Percentiles rank a stretch among this genome's conserved stretches.
Evolutionary conservation across 35 echinoderm and acorn worm genomes (phyloP).

Genomic region (Holothuria glaberrima): DNA sequence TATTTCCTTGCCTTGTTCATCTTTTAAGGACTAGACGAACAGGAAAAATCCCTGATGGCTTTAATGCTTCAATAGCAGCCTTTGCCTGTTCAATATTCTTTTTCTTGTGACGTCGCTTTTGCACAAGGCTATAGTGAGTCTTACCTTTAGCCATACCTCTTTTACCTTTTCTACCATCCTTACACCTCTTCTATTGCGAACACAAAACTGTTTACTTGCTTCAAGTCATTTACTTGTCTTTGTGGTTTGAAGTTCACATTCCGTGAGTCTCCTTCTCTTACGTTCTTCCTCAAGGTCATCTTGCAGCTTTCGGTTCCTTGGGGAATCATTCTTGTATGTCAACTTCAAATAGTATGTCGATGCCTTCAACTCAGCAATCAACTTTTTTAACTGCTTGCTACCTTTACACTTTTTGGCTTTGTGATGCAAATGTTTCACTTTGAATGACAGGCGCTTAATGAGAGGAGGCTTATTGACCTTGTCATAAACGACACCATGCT

Average conservation of each 20-base stretch:
- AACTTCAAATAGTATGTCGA: neutral
- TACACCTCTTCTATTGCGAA: no score
- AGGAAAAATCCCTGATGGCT: neutral
- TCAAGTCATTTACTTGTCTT: neutral
- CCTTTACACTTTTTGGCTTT: neutral
- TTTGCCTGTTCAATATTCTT: neutral
- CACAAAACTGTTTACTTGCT: no score
- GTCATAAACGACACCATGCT: no score
- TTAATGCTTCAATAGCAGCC: neutral
- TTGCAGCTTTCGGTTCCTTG: neutral
- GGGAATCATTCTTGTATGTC: neutral
- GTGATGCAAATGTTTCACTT: neutral
- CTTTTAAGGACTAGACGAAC: neutral
- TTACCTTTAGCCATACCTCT: neutral
- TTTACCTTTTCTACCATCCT: neutral
- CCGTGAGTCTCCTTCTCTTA: neutral
- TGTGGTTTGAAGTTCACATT: neutral
- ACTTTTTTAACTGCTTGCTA: neutral
- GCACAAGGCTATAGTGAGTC: neutral
- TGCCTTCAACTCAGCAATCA: neutral
- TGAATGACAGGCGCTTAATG: neutral
- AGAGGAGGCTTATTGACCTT: neutral
- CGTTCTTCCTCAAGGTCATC: conserved; percentile 5
- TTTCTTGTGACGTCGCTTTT: neutral
- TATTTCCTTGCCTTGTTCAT: neutral